Percentiles rank a stretch among this genome's conserved stretches.
These are phyloP conservation scores for Hyles lineata DNA, from an alignment of 2,888 invertebrate genomes.

Conservation along the genomic window DNA sequence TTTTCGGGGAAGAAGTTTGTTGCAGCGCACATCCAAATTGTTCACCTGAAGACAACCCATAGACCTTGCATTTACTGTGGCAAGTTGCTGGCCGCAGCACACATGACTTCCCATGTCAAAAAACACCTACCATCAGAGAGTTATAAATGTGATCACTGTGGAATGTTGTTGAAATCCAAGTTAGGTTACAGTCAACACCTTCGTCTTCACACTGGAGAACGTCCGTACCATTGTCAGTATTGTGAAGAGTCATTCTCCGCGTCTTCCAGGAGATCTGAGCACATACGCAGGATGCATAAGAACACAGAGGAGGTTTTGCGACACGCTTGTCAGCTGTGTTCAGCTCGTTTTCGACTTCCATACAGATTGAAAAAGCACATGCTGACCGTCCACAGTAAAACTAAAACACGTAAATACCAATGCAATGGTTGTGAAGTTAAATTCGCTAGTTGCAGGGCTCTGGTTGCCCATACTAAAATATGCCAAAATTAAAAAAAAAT, in stretches of 20 bases:
- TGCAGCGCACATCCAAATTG: conserved; percentile 73
- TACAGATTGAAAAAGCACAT: conserved; percentile 65
- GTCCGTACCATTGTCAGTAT: conserved; percentile 64
- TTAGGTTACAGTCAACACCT: conserved; percentile 70
- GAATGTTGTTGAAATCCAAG: conserved; percentile 60
- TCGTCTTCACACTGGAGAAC: conserved; percentile 73
- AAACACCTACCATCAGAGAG: conserved; percentile 52
- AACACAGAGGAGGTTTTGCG: conserved; percentile 52
- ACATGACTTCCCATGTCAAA: conserved; percentile 71
- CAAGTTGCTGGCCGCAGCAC: conserved; percentile 67
- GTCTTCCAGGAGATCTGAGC: conserved; percentile 71
- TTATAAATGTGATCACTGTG: conserved; percentile 66
- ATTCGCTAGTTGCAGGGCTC: conserved; percentile 62
- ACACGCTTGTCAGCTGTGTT: conserved; percentile 63
- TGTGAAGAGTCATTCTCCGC: conserved; percentile 71
- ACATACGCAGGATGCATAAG: conserved; percentile 63
- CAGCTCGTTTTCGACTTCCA: conserved; percentile 66
- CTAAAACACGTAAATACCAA: conserved; percentile 48
- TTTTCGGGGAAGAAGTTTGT: conserved; percentile 71
- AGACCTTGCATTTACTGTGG: conserved; percentile 70
- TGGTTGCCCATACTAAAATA: conserved; percentile 64
- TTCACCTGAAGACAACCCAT: conserved; percentile 72
- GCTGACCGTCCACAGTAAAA: conserved; percentile 52
- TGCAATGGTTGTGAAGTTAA: conserved; percentile 63
- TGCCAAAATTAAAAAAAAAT: conserved; percentile 47